phyloP scores from a whole-genome alignment of 2,797 vertebrate genomes.

The Hephaestus fuliginosus region DNA sequence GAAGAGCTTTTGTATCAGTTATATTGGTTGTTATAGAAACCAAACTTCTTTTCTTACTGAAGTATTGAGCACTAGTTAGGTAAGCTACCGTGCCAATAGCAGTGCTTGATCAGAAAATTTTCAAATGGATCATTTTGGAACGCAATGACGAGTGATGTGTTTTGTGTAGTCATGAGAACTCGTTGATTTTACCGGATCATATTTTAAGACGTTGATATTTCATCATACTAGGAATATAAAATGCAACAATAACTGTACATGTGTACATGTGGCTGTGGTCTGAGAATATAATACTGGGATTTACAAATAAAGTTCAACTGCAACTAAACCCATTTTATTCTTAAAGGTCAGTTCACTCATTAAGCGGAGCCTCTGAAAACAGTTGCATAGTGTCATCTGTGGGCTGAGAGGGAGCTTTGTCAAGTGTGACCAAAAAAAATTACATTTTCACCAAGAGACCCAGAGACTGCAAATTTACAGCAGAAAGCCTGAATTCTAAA shows the following conservation, averaged over 20 bases:
- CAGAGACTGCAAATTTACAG: not conserved
- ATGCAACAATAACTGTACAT: not conserved
- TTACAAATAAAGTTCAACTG: not conserved
- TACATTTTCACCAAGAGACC: not conserved
- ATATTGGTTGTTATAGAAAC: too few relatives aligned
- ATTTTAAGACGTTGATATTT: not conserved
- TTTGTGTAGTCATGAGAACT: not conserved
- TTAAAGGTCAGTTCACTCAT: not conserved
- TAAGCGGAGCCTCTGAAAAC: not conserved
- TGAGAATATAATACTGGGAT: not conserved
- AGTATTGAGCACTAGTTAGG: too few relatives aligned
- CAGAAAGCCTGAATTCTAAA: conserved; percentile 2
- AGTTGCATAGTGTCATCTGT: not conserved
- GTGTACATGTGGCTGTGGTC: not conserved
- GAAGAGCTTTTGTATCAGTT: too few relatives aligned
- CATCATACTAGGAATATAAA: not conserved
- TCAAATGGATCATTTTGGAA: not conserved
- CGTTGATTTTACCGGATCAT: not conserved
- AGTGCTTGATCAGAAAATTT: not conserved
- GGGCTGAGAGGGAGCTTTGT: not conserved
- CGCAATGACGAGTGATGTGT: not conserved
- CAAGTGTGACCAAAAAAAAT: not conserved
- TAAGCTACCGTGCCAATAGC: not conserved
- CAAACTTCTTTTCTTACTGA: too few relatives aligned
- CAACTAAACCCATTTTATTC: not conserved